Evolutionary conservation across 2,797 vertebrate genomes (phyloP), one percentile per base, ranked within the genome.

Genomic region (Onychomys arenicola): DNA sequence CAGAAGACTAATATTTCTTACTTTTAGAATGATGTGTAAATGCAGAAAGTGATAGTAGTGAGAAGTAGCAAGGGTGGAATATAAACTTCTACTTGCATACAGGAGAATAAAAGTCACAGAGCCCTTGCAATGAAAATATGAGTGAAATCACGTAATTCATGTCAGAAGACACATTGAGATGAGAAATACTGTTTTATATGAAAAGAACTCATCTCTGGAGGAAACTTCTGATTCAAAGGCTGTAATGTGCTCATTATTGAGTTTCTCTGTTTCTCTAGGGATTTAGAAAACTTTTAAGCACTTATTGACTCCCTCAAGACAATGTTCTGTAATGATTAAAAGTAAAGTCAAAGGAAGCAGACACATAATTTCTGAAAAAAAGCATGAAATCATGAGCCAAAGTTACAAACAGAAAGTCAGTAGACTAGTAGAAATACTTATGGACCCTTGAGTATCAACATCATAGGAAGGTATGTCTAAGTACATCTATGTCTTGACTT

Each of bases 251-350:
- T 16, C 23, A 46, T 91, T 86, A n/a, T 34, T 91, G 82, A 85
- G 2, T 90, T 67, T 19, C 32, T 85, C 17, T 34, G 2, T 67
- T 95, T 92, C 95, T 65, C 83, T 37, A 81, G 90, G 86, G 90
- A 91, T 46, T 87, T 84, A 37, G 29, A 27, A 91, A 94, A 91
- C 6, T 65, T 40, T 87, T 29, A 94, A 77, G 52, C 82, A 95
- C 14, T 40, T 93, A 95, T 80, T 88, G 81, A 2, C 0, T 89
- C 93, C 91, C 73, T 32, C 11, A 91, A 91, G 87, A 32, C 52
- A 67, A 87, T 95, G 34, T 65, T 23, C 82, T 65, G 29, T 21
- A 91, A 65, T 37, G 7, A 27, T 59, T 75, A 21, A 2, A 61
- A 21, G 4, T 49, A n/a, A 40, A 13, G 9, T 0, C 40, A 29